Evolutionary conservation across 2,888 invertebrate genomes (phyloP), one percentile per base, ranked within the genome.

Genomic region (Pristionchus mayeri): DNA sequence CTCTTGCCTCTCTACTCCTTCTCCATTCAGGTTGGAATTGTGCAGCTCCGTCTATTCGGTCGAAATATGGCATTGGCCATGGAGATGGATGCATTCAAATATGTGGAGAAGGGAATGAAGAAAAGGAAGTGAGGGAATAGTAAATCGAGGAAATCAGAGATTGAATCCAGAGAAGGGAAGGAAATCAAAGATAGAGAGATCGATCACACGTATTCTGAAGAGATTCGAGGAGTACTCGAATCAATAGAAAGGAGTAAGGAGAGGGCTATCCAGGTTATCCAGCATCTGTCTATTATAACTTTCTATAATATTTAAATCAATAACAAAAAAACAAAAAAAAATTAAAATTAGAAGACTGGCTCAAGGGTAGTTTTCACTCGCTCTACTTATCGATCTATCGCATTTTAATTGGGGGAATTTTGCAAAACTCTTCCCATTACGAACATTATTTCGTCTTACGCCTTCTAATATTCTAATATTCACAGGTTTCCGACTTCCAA

Each of bases 21-120:
- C n/a, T 52, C 24, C 21, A 48, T 83, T 85, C 52, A 88, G 88
- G 88, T 89, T 34, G 89, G 89, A 34, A 34, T 89, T n/a, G 84
- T 88, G 1, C 87, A 88, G 54, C 85, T 89, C 18, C 88, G 88
- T 54, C 52, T 89, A 2, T 87, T 87, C 71, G 89, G 89, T n/a
- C 84, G 86, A 50, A 85, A 85, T 40, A 48, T 88, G 21, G 79
- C 88, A n/a, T 76, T 71, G 30, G 85, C 82, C 0, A 63, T 85
- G 21, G 86, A 87, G n/a, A 82, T 86, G 52, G 63, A 85, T 2
- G 30, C 71, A 30, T 87, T 86, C 76, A 75, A 75, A 54, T 71
- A 76, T 52, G 50, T 85, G 6, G 44, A 85, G 44, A 37, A 24
- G 4, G 44, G 83, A 40, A 75, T 83, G 54, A 81, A 75, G 37